These are phyloP conservation scores for Psittacula echo DNA, from an alignment of 2,797 vertebrate genomes.

Conservation along the genomic window DNA sequence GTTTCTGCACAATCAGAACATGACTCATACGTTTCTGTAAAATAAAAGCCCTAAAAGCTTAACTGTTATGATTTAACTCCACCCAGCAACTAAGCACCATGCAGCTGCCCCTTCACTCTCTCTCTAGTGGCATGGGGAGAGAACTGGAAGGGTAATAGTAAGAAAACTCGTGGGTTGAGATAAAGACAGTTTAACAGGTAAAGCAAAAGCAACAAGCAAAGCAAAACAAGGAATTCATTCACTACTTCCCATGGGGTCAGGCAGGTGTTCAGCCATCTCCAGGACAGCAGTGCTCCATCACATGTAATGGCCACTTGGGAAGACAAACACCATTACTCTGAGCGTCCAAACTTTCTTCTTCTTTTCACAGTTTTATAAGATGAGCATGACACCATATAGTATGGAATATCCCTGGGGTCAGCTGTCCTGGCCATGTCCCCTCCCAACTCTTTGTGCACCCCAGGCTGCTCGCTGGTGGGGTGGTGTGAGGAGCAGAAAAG, in stretches of 20 bases:
- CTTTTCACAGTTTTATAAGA: not conserved
- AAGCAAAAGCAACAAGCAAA: not conserved
- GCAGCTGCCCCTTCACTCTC: not conserved
- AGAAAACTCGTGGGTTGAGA: not conserved
- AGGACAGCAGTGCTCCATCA: not conserved
- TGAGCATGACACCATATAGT: not conserved
- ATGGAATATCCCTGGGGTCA: not conserved
- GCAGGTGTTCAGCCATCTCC: not conserved
- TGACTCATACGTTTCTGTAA: rapidly evolving
- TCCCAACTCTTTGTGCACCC: not conserved
- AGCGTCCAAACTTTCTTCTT: not conserved
- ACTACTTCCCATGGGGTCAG: not conserved
- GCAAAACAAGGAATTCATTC: not conserved
- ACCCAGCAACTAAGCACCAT: not conserved
- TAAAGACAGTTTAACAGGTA: not conserved
- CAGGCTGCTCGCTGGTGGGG: not conserved
- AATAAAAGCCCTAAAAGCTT: not conserved
- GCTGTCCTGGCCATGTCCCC: not conserved
- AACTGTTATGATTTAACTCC: not conserved
- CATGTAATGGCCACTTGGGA: not conserved
- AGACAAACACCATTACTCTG: not conserved
- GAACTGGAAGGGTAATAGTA: not conserved
- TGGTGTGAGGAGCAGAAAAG: not conserved
- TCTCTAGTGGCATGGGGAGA: not conserved
- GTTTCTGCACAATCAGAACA: not conserved